These are phyloP conservation scores for Gymnosoma rotundatum DNA, from an alignment of 2,888 invertebrate genomes.

Conservation along the genomic window DNA sequence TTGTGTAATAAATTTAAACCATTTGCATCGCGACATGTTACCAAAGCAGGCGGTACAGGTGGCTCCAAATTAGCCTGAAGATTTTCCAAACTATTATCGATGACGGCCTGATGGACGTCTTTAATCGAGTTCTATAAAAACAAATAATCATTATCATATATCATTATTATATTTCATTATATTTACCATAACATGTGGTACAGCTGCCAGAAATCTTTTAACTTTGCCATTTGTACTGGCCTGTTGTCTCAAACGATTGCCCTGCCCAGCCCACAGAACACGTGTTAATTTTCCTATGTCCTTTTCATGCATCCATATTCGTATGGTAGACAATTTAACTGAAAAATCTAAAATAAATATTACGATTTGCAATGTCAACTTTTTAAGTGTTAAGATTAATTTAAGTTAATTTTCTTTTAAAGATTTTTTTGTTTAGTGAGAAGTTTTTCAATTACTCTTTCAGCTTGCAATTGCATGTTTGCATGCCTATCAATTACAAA, in stretches of 20 bases:
- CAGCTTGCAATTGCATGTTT: conserved; percentile 74
- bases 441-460: conserved; percentile 66
- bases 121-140: conserved; percentile 88
- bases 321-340: conserved; percentile 92
- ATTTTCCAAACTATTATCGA: conserved; percentile 89
- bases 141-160: neutral
- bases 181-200: conserved; percentile 95
- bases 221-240: conserved; percentile 92
- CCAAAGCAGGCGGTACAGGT: conserved; percentile 87
- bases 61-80: conserved; percentile 86
- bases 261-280: conserved; percentile 95
- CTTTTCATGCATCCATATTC: conserved; percentile 97
- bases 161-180: neutral
- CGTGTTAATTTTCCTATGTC: conserved; percentile 93
- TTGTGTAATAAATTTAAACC: conserved; percentile 94
- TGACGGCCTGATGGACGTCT: conserved; percentile 90
- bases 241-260: conserved; percentile 90
- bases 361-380: neutral
- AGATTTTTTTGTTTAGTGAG: conserved; percentile 11
- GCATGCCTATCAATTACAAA: conserved; percentile 74
- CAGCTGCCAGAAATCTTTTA: conserved; percentile 93
- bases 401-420: conserved; percentile 46
- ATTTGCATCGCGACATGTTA: conserved; percentile 90
- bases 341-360: conserved; percentile 85
- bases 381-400: conserved; percentile 67